Conservation (phyloP, 2,797 vertebrate species). For the Tadarida brasiliensis region DNA sequence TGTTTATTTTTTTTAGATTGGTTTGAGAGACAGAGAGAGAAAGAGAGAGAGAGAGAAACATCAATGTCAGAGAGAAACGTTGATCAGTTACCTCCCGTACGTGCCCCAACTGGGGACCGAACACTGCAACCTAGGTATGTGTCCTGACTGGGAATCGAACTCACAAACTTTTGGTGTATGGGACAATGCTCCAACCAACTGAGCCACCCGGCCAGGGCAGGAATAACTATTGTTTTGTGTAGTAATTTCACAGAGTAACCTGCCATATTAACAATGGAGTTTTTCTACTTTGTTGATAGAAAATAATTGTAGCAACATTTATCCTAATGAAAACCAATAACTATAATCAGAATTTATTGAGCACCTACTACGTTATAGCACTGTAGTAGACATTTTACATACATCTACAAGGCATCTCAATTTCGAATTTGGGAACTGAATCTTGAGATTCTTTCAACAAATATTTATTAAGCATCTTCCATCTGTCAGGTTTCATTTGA, state of each 20-base stretch:
- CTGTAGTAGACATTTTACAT: neutral
- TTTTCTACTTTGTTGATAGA: neutral
- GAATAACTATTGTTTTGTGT: neutral
- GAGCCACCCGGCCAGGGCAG: neutral
- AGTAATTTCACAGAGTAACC: neutral
- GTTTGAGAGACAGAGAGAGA: neutral
- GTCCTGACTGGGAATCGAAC: neutral
- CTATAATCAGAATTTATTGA: neutral
- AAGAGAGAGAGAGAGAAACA: too few species aligned
- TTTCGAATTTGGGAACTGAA: constrained; percentile 11
- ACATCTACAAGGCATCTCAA: neutral
- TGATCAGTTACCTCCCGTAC: neutral
- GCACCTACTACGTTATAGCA: neutral
- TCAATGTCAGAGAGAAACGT: neutral
- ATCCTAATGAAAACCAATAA: constrained; percentile 26
- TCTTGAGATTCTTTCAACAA: constrained; percentile 30
- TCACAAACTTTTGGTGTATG: neutral
- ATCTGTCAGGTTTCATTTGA: neutral
- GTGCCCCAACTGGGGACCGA: neutral
- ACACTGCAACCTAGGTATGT: too few species aligned
- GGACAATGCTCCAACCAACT: neutral
- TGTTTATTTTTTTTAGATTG: neutral
- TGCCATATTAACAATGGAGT: neutral
- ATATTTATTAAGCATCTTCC: neutral
- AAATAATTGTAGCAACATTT: neutral